Evolutionary conservation across 2,888 invertebrate species (phyloP), one percentile per base, ranked within the genome.

Genomic region (Gerris lacustris): DNA sequence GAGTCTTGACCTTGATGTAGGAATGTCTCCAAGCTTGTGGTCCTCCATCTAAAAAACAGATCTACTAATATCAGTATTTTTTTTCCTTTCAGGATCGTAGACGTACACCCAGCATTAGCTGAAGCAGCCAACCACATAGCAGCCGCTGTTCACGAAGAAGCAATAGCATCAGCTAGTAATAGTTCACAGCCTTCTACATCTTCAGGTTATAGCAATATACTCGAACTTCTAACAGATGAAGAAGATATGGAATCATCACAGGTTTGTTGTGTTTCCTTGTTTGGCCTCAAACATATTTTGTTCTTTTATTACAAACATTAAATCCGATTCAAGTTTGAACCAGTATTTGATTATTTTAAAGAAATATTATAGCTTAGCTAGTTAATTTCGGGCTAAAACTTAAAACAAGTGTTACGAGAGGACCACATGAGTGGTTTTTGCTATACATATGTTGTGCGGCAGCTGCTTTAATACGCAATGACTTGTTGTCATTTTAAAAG

Each of bases 91-190:
- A 85, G 88, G 73, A 85, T 89, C 6, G 85, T 88, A 0, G 84
- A 86, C 70, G 83, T 85, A 0, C 89, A 91, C 77, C 91, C 91
- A 0, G 84, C 86, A 45, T 81, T 92, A 71, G 86, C 88, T 0
- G 86, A 86, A 73, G 90, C 89, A 0, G 84, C 89, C 7, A 83
- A 86, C 74, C 85, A 86, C 73, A 84, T 92, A 45, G 86, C 88
- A 11, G 80, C 87, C 76, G 80, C 84, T 77, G 81, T 85, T 77
- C 81, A 84, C 76, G 80, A 79, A 70, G 81, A 81, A 74, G 79
- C 79, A 76, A 67, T 74, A 6, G 78, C 70, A 77, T 77, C 79
- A 15, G 73, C 76, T 5, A 76, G 76, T 67, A 74, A 76, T 6
- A 73, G 77, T 2, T 70, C 78, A 0, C 72, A 72, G 44, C 73